phyloP scores from a whole-genome alignment of 2,888 invertebrate genomes.

The Alitta virens region DNA sequence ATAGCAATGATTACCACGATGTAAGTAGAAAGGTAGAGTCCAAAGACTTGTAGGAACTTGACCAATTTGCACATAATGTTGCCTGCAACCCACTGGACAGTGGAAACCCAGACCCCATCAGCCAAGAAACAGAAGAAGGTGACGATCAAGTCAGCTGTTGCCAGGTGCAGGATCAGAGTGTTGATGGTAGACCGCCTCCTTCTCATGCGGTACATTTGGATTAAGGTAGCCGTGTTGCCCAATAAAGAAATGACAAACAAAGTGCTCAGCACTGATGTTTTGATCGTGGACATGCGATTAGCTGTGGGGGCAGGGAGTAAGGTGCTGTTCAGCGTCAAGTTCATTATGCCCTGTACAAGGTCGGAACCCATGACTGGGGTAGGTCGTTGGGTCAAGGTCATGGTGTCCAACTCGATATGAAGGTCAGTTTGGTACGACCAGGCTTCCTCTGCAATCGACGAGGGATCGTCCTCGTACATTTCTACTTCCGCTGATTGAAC shows the following conservation, averaged over 20 bases:
- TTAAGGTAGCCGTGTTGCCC: slow-evolving; percentile 75
- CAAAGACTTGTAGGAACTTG: slow-evolving; percentile 79
- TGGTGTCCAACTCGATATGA: too few relatives aligned
- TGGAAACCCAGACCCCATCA: slow-evolving; percentile 77
- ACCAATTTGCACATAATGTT: slow-evolving; percentile 76
- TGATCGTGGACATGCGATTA: slow-evolving; percentile 66
- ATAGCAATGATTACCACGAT: slow-evolving; percentile 78
- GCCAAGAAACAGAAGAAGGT: slow-evolving; percentile 78
- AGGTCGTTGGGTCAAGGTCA: too few relatives aligned
- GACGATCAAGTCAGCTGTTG: slow-evolving; percentile 77
- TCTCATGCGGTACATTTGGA: slow-evolving; percentile 69
- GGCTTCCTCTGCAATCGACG: too few relatives aligned
- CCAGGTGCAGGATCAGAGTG: slow-evolving; percentile 77
- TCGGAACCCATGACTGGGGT: not conserved
- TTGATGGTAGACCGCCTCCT: slow-evolving; percentile 61
- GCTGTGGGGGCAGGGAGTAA: slow-evolving; percentile 62
- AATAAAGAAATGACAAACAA: slow-evolving; percentile 73
- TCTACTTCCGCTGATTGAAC: too few relatives aligned
- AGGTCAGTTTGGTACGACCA: too few relatives aligned
- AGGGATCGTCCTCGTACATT: too few relatives aligned
- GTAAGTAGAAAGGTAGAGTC: slow-evolving; percentile 79
- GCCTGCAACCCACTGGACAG: slow-evolving; percentile 79
- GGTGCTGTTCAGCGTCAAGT: not conserved
- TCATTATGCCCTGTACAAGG: not conserved
- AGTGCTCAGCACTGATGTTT: slow-evolving; percentile 67